These are phyloP conservation scores for Brachycybe producta DNA, from an alignment of 2,888 invertebrate species.

Conservation along the genomic window DNA sequence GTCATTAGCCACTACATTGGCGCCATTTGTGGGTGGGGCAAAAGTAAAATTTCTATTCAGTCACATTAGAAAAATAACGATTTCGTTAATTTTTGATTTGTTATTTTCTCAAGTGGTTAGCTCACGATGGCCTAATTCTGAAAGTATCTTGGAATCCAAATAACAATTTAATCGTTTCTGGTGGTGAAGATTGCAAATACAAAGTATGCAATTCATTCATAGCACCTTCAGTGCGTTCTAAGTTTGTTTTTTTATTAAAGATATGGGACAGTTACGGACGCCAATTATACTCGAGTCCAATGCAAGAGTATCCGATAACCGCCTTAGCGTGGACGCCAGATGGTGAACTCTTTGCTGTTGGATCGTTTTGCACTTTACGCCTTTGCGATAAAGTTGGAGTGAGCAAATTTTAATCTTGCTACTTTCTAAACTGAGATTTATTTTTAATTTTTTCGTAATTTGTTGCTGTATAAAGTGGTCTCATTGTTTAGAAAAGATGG, in stretches of 20 bases:
- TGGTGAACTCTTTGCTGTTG: slow-evolving; percentile 81
- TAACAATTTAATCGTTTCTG: slow-evolving; percentile 46
- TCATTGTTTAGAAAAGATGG: slow-evolving; percentile 74
- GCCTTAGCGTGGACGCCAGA: slow-evolving; percentile 81
- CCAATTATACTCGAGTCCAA: slow-evolving; percentile 66
- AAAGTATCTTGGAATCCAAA: slow-evolving; percentile 47
- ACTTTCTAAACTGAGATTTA: slow-evolving; percentile 15
- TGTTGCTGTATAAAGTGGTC: slow-evolving; percentile 58
- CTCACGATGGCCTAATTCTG: slow-evolving; percentile 84
- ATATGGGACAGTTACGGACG: slow-evolving; percentile 89
- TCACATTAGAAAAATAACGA: too few species aligned
- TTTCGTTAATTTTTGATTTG: too few species aligned
- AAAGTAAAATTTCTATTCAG: neutral
- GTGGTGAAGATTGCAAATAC: slow-evolving; percentile 61
- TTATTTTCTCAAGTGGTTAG: slow-evolving; percentile 64
- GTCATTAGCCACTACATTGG: too few species aligned
- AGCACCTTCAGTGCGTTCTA: neutral
- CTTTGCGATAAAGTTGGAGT: slow-evolving; percentile 90
- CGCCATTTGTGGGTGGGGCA: neutral
- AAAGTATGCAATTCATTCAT: slow-evolving; percentile 42
- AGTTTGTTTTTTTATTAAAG: slow-evolving; percentile 24
- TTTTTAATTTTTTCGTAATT: neutral
- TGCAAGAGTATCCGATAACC: slow-evolving; percentile 82
- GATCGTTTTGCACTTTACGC: slow-evolving; percentile 80
- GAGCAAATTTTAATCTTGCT: slow-evolving; percentile 31